Evolutionary conservation across 2,888 invertebrate species (phyloP), one percentile per base, ranked within the genome.

Genomic region (Cheilosia pagana): DNA sequence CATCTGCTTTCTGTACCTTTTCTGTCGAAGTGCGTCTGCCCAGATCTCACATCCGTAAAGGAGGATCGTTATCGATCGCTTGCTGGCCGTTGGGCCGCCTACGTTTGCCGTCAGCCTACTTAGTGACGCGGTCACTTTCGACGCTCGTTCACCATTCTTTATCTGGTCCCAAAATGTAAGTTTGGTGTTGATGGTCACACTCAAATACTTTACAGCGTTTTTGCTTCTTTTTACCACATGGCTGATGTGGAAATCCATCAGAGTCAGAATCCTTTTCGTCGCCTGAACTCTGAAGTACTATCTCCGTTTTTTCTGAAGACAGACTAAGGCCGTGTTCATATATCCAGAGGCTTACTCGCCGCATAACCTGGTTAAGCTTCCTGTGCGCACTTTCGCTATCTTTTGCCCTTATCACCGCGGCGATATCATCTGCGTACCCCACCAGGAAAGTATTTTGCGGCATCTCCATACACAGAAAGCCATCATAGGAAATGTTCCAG

Each of bases 1-100:
- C 39, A 57, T 31, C 19, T 8, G 35, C 31, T 39, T 57, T 16
- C 16, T 31, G 31, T 39, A 57, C 39, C 39, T 57, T 28, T 57
- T 39, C 19, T 19, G n/a, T 21, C 16, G 16, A 19, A 57, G 19
- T 10, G 39, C 55, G 19, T 35, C 35, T 7, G 35, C 21, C 35
- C 21, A 35, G 19, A 16, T 16, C 31, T 35, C 12, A 19, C 8
- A 7, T 3, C 10, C 10, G 14, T 14, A 45, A 4, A 25, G 52
- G 3, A 52, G 25, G 3, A 8, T 31, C n/a, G 31, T 31, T 4
- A 16, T 31, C 16, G 31, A 3, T 25, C 16, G 14, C 3, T n/a
- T 5, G 31, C 53, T 28, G 12, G 19, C 28, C 19, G 8, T n/a
- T 53, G 2, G 53, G 3, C 35, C 23, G 7, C 63, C 48, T n/a